These are phyloP conservation scores for Nannobrachium achirus DNA, from an alignment of 2,113 vertebrate species.

Conservation along the genomic window DNA sequence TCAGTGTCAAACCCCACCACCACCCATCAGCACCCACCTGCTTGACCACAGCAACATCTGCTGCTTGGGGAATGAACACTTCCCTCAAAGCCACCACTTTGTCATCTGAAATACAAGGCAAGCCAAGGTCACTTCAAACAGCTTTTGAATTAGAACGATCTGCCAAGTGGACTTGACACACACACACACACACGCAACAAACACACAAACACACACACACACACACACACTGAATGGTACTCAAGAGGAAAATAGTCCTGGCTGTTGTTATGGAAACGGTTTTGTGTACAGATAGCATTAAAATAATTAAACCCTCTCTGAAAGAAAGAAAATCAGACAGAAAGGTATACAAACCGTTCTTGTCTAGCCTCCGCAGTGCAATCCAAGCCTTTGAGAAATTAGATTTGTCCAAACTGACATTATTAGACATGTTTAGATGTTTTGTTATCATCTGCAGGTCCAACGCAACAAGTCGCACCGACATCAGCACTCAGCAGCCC, in stretches of 20 bases:
- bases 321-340: not conserved
- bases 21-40: conserved; percentile 67
- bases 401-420: conserved; percentile 20
- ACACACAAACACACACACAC: not conserved
- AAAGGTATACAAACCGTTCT: conserved; percentile 67
- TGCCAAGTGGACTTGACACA: not conserved
- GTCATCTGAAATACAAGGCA: conserved; percentile 66
- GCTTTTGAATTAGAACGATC: not conserved
- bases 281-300: not conserved
- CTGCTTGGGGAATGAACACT: conserved; percentile 65
- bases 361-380: conserved; percentile 71
- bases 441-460: not conserved
- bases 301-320: not conserved
- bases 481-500: too few relatives aligned
- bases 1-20: not conserved
- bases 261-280: too few relatives aligned
- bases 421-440: conserved; percentile 58
- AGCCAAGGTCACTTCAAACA: conserved; percentile 2
- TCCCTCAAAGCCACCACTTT: conserved; percentile 68
- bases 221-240: not conserved
- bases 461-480: not conserved
- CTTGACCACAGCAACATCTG: conserved; percentile 47
- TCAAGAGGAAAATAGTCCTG: too few relatives aligned
- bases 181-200: conserved; percentile 4
- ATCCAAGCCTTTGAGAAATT: conserved; percentile 58